These are phyloP conservation scores for Zaprionus nigranus DNA, from an alignment of 1,140 invertebrate species.

Conservation along the genomic window DNA sequence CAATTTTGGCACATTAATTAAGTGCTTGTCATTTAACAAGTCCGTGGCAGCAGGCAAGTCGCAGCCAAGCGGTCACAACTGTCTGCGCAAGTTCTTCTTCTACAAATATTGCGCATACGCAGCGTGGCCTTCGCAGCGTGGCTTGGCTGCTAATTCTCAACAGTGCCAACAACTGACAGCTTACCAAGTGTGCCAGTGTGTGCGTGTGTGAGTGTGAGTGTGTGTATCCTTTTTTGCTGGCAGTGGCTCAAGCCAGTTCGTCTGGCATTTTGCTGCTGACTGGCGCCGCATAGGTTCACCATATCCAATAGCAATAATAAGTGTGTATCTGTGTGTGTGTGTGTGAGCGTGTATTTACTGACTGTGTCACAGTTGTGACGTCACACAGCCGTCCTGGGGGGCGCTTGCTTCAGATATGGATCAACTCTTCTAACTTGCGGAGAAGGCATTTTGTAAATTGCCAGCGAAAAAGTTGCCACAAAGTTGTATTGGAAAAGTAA, in stretches of 20 bases:
- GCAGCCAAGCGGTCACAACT: background rate
- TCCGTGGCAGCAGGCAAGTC: constrained; percentile 18
- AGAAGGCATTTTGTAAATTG: background rate
- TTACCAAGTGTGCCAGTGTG: constrained; percentile 9
- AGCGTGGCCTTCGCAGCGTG: constrained; percentile 37
- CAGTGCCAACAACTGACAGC: constrained; percentile 37
- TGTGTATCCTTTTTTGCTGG: constrained; percentile 16
- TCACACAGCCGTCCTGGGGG: constrained; percentile 16
- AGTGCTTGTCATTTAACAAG: constrained; percentile 42
- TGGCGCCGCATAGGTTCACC: constrained; percentile 40
- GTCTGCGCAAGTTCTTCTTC: background rate
- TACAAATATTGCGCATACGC: constrained; percentile 48
- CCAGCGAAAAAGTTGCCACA: background rate
- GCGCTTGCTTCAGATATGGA: constrained; percentile 6
- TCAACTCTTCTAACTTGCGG: background rate
- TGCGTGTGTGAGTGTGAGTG: constrained; percentile 15
- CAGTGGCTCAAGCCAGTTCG: constrained; percentile 42
- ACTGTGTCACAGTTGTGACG: constrained; percentile 49
- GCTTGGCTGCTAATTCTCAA: constrained; percentile 37
- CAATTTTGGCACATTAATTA: constrained; percentile 62
- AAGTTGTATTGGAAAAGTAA: background rate
- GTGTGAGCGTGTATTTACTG: constrained; percentile 3
- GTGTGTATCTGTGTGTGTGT: background rate
- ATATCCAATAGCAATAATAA: constrained; percentile 8
- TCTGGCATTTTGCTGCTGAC: constrained; percentile 30